Percentiles rank a stretch among this genome's conserved stretches.
Conservation (phyloP, 2,888 invertebrate species). For the Mellilla xanthometata region DNA sequence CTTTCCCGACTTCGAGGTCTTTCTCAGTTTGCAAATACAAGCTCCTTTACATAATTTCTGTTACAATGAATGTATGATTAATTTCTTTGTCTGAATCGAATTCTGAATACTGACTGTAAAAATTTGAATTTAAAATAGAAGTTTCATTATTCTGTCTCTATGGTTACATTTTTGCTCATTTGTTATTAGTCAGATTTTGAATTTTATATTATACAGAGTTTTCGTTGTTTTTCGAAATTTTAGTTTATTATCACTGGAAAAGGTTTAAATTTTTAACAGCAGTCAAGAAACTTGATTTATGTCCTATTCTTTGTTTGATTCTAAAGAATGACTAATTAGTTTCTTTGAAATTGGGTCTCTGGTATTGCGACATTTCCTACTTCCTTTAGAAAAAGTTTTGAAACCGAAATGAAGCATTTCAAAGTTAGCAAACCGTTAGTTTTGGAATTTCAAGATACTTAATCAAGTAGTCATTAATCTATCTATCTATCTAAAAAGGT, state of each 20-base stretch:
- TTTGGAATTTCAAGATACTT: too few species aligned
- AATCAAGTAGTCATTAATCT: too few species aligned
- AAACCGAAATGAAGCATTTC: too few species aligned
- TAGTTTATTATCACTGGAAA: too few species aligned
- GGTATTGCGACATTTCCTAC: neutral
- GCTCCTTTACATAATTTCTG: constrained; percentile 15
- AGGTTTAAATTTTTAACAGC: too few species aligned
- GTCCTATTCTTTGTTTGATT: too few species aligned
- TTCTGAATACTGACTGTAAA: constrained; percentile 9
- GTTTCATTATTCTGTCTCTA: neutral
- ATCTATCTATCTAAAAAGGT: too few species aligned
- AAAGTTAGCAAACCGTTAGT: neutral
- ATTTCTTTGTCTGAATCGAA: constrained; percentile 7
- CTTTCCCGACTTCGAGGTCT: constrained; percentile 13
- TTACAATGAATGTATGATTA: constrained; percentile 9
- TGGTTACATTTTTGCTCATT: too few species aligned
- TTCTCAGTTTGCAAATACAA: constrained; percentile 9
- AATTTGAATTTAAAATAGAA: constrained; percentile 3
- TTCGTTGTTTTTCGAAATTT: too few species aligned
- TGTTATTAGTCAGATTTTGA: too few species aligned
- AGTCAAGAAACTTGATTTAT: too few species aligned
- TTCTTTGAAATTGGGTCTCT: constrained; percentile 2
- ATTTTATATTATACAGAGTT: too few species aligned
- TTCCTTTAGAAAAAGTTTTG: neutral
- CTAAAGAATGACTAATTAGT: neutral